Base-by-base conservation (phyloP, 1,140 invertebrate species). In the Papilio polytes region DNA sequence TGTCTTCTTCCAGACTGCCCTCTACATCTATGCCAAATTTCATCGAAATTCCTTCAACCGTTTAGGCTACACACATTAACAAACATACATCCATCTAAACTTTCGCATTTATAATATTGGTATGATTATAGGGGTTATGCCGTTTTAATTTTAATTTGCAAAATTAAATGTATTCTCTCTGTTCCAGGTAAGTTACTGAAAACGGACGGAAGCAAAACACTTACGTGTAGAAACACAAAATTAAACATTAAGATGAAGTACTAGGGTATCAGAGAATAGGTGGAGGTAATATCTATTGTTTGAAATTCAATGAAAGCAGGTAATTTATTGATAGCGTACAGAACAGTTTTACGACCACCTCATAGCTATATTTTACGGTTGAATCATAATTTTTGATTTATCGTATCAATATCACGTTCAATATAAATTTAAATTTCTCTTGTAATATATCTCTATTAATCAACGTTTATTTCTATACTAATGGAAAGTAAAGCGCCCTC, bases 331-430 rank as follows among this genome's bases (percentile, higher is more conserved):
- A 26, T 22, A 74, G 13, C 13, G n/a, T 48, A 46, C 31, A 48
- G 9, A 48, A 15, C 44, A 46, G 13, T 74, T 74, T 74, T 76
- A 76, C 46, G 74, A 76, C 9, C 46, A 31, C 12, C 20, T 74
- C 26, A 22, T 13, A 13, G n/a, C n/a, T 2, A 46, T 74, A 76
- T 76, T 76, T 76, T 31, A 53, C 22, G 13, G 2, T 51, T 26
- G 74, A 76, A 51, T 51, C 46, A 51, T 51, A 76, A 51, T 46
- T 74, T 48, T 48, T 76, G 46, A 76, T 76, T 31, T 76, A 76
- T 18, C 10, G 73, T 44, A 13, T 44, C 73, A 74, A 74, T 74
- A 48, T 74, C 41, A 13, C 18, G 73, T 63, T 13, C 59, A 63
- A 12, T 63, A 26, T 44, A 48, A 74, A 44, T 20, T 46, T 46